Conservation (phyloP, 2,888 invertebrate genomes). For the Sesia bembeciformis region DNA sequence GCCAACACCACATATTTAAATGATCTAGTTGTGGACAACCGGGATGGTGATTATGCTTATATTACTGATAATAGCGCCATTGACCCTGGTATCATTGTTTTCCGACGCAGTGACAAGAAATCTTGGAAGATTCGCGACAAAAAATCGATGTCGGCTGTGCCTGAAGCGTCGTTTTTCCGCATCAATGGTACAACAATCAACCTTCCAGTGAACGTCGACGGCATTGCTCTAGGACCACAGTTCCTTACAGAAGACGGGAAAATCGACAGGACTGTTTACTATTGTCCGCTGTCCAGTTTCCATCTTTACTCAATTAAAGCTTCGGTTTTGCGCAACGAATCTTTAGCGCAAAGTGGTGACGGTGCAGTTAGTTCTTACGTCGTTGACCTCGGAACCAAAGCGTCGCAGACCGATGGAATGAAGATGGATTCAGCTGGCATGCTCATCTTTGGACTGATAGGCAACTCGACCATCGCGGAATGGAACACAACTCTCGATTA, state of each 20-base stretch:
- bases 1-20: slow-evolving; percentile 77
- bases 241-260: slow-evolving; percentile 40
- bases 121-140: slow-evolving; percentile 82
- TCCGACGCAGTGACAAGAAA: slow-evolving; percentile 75
- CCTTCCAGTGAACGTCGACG: slow-evolving; percentile 78
- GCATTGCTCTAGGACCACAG: slow-evolving; percentile 81
- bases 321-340: slow-evolving; percentile 73
- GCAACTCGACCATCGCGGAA: slow-evolving; percentile 79
- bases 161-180: slow-evolving; percentile 74
- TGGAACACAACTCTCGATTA: slow-evolving; percentile 79
- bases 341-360: slow-evolving; percentile 39
- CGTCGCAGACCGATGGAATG: slow-evolving; percentile 83
- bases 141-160: slow-evolving; percentile 76
- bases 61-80: slow-evolving; percentile 80
- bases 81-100: slow-evolving; percentile 84
- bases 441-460: slow-evolving; percentile 80
- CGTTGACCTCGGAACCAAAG: slow-evolving; percentile 75
- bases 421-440: slow-evolving; percentile 81
- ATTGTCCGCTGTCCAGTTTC: slow-evolving; percentile 79
- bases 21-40: slow-evolving; percentile 82
- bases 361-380: slow-evolving; percentile 63
- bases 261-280: slow-evolving; percentile 76
- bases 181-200: slow-evolving; percentile 75
- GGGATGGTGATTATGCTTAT: slow-evolving; percentile 80
- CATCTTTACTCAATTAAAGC: slow-evolving; percentile 79